A percentile compares a stretch with the other conserved stretches of the same genome.
Evolutionary conservation across 2,113 vertebrate genomes (phyloP).

Genomic region (Panurus biarmicus): DNA sequence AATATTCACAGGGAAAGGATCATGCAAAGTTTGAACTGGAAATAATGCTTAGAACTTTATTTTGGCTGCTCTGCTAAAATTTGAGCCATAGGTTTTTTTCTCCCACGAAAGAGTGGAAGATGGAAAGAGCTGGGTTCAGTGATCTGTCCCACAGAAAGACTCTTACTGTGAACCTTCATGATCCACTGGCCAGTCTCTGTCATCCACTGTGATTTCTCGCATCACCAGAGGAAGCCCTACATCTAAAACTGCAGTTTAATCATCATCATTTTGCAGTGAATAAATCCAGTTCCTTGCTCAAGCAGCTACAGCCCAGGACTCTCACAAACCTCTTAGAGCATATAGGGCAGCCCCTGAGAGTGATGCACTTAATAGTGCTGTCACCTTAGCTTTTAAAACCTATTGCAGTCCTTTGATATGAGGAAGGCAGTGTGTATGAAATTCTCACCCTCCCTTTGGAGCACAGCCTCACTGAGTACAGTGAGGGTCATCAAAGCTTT

Average conservation of each 20-base stretch:
- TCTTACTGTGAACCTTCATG: neutral
- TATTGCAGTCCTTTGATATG: neutral
- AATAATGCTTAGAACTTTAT: neutral
- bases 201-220: neutral
- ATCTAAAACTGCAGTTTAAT: neutral
- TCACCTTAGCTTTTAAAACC: neutral
- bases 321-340: neutral
- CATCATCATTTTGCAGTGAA: neutral
- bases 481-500: neutral
- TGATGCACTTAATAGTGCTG: neutral
- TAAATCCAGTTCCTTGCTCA: neutral
- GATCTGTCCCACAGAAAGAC: neutral
- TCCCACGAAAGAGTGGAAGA: neutral
- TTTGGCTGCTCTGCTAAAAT: neutral
- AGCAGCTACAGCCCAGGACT: neutral
- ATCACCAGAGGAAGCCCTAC: neutral
- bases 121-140: neutral
- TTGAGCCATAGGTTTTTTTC: neutral
- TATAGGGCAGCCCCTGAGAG: neutral
- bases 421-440: neutral
- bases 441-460: neutral
- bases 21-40: neutral
- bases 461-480: neutral
- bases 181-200: neutral
- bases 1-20: neutral